Evolutionary conservation across 2,113 vertebrate species (phyloP), one percentile per base, ranked within the genome.

Genomic region (Cyphomyrus plagiostoma): DNA sequence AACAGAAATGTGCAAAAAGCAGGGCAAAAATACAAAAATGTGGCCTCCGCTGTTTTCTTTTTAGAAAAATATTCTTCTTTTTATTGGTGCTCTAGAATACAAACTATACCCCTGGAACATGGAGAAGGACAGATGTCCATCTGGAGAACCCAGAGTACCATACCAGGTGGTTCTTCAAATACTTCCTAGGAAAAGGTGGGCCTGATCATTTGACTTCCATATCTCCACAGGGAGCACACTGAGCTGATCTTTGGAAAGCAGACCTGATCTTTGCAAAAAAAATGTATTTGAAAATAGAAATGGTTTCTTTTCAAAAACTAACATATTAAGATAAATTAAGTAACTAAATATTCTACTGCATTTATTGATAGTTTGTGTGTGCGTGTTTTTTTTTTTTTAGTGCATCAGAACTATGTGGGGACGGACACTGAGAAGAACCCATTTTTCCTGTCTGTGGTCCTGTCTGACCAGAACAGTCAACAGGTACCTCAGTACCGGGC

Each of bases 81-180:
- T 83, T 88, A 56, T 92, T 66, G 30, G 26, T 93, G 56, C 93
- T 96, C 90, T 96, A 99, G 98, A 96, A 94, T 46, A 93, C 92
- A n/a, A 95, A 96, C 91, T 97, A 95, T 86, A 92, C 97, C 50
- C 98, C 98, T 0, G 97, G 97, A 91, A 98, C 97, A 3, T 99
- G 98, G 98, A 97, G 97, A 92, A 97, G 98, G 95, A 99, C 98
- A 0, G 98, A 99, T 3, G 98, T 99, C 93, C 98, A 99, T 95
- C 94, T 99, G 96, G 98, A 99, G 95, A 99, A 99, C 93, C 98
- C 98, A 3, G 98, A 99, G 88, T 99, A 98, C 95, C 98, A 99
- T 93, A 99, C 98, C 91, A 97, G 98, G 95, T 99, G 98, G 98
- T 99, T 98, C 93, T 99, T 99, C 94, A 99, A 98, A 93, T 99